Base-by-base conservation (phyloP, 2,113 vertebrate species). In the Anser cygnoides region DNA sequence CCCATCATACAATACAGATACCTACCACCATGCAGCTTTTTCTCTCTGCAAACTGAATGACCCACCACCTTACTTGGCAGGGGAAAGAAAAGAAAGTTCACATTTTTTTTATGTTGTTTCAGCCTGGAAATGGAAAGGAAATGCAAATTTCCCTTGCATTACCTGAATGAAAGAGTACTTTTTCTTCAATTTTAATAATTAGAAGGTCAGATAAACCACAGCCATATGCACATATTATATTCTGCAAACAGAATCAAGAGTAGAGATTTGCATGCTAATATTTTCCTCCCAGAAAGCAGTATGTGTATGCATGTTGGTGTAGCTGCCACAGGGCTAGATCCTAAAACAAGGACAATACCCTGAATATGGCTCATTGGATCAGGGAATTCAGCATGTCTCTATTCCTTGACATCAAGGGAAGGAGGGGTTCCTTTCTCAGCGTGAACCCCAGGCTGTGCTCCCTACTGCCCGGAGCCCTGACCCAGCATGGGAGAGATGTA, bases 21-120 rank as follows among this genome's bases (percentile, higher is more conserved):
- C 94, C 90, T 94, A 63, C 59, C 43, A 81, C 91, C 95, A 96
- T 92, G 93, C 97, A 96, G 90, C 75, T 90, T 95, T 92, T 85
- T 84, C 25, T 20, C 62, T 55, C 80, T 89, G 65, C 65, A 94
- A 95, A 95, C 25, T 81, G 84, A 95, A 80, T 93, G 91, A 90
- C 43, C 72, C 61, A 78, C 63, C 35, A 90, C 52, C 79, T 88
- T 41, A 8, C 44, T 67, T 44, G 26, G 25, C 72, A 84, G 3
- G 16, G 16, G 74, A 96, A 92, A 84, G 77, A 67, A 59, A 72
- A 49, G 39, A 70, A 92, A 6, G 9, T 43, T 84, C 13, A 46
- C 2, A 5, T 54, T 88, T 50, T 50, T 49, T 49, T 74, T 52
- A 15, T 0, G 9, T 29, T 14, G 26, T 33, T 86, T 82, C 57